phyloP scores from a whole-genome alignment of 2,888 invertebrate species.

The Caenorhabditis uteleia region DNA sequence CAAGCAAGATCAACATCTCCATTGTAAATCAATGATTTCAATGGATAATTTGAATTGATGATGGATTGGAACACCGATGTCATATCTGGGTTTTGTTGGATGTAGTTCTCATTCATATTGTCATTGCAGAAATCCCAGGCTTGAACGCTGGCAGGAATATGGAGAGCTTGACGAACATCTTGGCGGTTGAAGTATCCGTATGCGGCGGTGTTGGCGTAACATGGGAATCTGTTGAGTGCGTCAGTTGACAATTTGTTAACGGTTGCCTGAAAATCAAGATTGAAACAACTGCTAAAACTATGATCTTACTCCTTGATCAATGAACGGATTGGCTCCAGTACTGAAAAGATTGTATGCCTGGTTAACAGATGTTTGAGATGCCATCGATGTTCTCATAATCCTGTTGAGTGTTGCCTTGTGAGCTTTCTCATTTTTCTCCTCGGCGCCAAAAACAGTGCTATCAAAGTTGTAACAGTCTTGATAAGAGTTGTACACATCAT shows the following conservation, averaged over 20 bases:
- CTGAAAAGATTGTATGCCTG: conserved; percentile 34
- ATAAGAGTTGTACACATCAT: conserved; percentile 59
- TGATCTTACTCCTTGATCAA: conserved; percentile 50
- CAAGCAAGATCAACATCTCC: conserved; percentile 64
- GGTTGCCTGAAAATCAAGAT: conserved; percentile 14
- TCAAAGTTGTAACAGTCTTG: conserved; percentile 56
- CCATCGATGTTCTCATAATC: conserved; percentile 23
- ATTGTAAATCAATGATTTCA: conserved; percentile 60
- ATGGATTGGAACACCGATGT: conserved; percentile 55
- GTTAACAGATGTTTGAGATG: conserved; percentile 7
- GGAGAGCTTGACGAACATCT: conserved; percentile 50
- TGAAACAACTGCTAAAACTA: not conserved
- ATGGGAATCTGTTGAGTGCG: conserved; percentile 46
- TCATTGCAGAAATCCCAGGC: conserved; percentile 54
- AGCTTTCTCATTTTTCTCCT: conserved; percentile 11
- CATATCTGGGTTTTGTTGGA: conserved; percentile 58
- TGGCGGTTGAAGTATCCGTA: conserved; percentile 39
- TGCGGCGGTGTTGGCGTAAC: conserved; percentile 45
- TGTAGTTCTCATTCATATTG: conserved; percentile 55
- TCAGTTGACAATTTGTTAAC: conserved; percentile 53
- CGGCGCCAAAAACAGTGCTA: conserved; percentile 4
- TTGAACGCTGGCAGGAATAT: conserved; percentile 44
- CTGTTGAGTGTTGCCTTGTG: conserved; percentile 31
- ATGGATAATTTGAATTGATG: conserved; percentile 39
- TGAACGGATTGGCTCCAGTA: conserved; percentile 44